These are phyloP conservation scores for Elephas maximus DNA, from an alignment of 2,113 vertebrate genomes.

Conservation along the genomic window DNA sequence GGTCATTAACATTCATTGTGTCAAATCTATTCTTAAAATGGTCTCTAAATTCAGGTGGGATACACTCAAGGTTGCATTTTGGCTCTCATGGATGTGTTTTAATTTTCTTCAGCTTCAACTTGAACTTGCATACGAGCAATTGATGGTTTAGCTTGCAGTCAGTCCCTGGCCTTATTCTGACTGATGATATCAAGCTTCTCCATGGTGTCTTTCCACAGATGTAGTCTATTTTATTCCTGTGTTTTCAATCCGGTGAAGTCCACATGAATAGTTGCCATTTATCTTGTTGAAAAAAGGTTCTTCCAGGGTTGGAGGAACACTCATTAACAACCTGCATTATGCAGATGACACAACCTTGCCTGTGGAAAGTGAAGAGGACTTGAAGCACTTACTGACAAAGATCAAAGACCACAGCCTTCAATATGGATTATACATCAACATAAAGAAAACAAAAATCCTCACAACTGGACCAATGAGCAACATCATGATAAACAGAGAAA, in stretches of 20 bases:
- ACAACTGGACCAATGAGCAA: too few relatives aligned
- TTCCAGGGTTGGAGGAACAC: too few relatives aligned
- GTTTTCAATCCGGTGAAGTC: background rate
- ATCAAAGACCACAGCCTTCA: too few relatives aligned
- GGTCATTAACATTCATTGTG: background rate
- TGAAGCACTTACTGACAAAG: too few relatives aligned
- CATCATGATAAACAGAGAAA: too few relatives aligned
- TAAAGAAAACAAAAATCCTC: too few relatives aligned
- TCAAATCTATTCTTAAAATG: background rate
- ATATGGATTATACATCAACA: too few relatives aligned
- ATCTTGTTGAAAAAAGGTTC: background rate
- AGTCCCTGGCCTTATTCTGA: background rate
- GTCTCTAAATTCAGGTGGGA: background rate
- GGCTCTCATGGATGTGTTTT: background rate
- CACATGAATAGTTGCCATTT: background rate
- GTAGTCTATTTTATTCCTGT: background rate
- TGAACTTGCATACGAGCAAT: background rate
- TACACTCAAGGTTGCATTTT: background rate
- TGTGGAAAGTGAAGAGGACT: too few relatives aligned
- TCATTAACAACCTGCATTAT: too few relatives aligned
- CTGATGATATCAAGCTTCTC: background rate
- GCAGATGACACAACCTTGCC: too few relatives aligned
- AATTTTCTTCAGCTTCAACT: background rate
- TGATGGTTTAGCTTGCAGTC: background rate
- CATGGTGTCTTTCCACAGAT: background rate